Evolutionary conservation across 1,140 invertebrate genomes (phyloP).

Genomic region (Rhagoletis pomonella): DNA sequence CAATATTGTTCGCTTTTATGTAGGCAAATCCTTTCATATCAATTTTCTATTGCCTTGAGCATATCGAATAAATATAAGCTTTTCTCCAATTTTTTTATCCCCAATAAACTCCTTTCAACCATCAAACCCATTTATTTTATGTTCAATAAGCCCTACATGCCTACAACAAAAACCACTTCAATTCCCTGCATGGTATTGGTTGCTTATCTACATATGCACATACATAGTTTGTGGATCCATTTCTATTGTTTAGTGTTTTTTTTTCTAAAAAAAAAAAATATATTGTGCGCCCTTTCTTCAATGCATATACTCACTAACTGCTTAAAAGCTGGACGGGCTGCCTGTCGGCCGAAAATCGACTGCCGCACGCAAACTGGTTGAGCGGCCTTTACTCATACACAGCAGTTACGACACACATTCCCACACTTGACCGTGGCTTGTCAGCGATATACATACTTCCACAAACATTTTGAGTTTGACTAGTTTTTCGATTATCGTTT

Average conservation of each 20-base stretch:
- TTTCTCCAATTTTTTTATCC: too few species aligned
- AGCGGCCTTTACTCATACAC: neutral
- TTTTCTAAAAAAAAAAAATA: neutral
- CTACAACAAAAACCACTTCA: neutral
- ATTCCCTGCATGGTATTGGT: neutral
- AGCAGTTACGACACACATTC: neutral
- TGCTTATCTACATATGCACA: neutral
- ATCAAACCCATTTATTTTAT: too few species aligned
- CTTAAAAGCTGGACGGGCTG: neutral
- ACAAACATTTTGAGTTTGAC: constrained; percentile 16
- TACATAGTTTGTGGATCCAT: neutral
- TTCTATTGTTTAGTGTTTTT: neutral
- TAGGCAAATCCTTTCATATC: too few species aligned
- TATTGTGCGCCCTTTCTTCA: neutral
- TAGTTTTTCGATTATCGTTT: constrained; percentile 50
- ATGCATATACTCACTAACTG: neutral
- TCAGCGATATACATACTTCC: neutral
- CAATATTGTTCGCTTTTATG: too few species aligned
- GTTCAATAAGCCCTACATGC: too few species aligned
- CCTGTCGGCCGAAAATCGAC: constrained; percentile 6
- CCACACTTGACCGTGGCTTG: neutral
- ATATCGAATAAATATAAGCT: too few species aligned
- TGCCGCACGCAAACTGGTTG: constrained; percentile 16
- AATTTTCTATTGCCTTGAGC: too few species aligned
- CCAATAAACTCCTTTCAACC: too few species aligned